A percentile compares a stretch with the other conserved stretches of the same genome.
Conservation (phyloP, 2,888 invertebrate species). For the Pachycephus smyrnensis region DNA sequence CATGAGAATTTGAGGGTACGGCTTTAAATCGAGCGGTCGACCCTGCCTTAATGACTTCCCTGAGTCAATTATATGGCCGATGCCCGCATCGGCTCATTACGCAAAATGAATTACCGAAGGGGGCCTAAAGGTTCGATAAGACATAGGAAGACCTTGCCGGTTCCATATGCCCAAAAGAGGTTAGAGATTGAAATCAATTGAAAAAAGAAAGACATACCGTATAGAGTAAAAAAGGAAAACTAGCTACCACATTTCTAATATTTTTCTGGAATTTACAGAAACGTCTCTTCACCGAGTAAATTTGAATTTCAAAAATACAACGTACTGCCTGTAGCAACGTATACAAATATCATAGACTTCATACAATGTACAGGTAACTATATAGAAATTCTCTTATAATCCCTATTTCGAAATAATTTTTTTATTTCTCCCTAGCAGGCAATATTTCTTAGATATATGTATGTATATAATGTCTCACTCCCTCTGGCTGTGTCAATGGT, state of each 20-base stretch:
- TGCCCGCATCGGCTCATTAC: conserved; percentile 27
- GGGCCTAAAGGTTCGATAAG: background rate
- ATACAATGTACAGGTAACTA: background rate
- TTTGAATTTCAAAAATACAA: background rate
- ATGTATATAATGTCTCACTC: background rate
- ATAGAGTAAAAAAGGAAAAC: background rate
- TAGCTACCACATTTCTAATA: background rate
- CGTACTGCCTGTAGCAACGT: background rate
- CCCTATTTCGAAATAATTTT: background rate
- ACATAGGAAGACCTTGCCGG: background rate
- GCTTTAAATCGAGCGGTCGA: background rate
- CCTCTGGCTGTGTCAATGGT: background rate
- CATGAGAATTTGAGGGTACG: background rate
- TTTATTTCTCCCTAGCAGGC: background rate
- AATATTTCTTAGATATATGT: background rate
- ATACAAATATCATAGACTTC: background rate
- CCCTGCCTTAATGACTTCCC: background rate
- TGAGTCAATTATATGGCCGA: conserved; percentile 25
- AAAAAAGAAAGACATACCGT: background rate
- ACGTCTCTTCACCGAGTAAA: background rate
- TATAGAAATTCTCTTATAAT: background rate
- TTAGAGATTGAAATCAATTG: background rate
- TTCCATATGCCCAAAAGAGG: background rate
- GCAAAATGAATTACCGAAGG: background rate
- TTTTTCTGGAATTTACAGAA: background rate